These are phyloP conservation scores for Pleuronectes platessa DNA, from an alignment of 2,113 vertebrate species.

Conservation along the genomic window DNA sequence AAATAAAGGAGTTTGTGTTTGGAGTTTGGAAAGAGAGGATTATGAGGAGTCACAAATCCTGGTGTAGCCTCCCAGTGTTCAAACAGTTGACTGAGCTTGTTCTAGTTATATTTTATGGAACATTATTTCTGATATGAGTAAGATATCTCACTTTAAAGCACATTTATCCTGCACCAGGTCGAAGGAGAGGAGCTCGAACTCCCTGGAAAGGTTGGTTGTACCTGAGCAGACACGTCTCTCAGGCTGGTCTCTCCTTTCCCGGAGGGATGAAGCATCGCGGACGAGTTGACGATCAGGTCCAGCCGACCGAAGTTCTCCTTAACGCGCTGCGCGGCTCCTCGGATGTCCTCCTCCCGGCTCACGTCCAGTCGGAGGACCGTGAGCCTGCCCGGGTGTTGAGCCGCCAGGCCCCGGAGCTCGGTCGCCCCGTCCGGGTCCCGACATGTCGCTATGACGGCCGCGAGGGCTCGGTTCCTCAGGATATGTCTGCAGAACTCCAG, in stretches of 20 bases:
- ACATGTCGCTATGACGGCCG: slow-evolving; percentile 76
- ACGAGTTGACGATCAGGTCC: slow-evolving; percentile 77
- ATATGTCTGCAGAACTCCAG: slow-evolving; percentile 74
- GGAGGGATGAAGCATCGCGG: slow-evolving; percentile 80
- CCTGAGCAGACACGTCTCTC: slow-evolving; percentile 76
- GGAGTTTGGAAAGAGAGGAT: too few relatives aligned
- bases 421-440: slow-evolving; percentile 68
- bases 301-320: slow-evolving; percentile 64
- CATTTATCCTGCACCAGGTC: too few relatives aligned
- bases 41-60: too few relatives aligned
- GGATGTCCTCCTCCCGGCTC: slow-evolving; percentile 70
- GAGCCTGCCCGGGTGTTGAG: slow-evolving; percentile 55
- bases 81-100: neutral
- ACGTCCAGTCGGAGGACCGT: slow-evolving; percentile 74
- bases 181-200: neutral
- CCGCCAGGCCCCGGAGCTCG: slow-evolving; percentile 54
- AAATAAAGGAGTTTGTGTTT: too few relatives aligned
- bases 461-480: slow-evolving; percentile 34
- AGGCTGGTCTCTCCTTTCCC: slow-evolving; percentile 83
- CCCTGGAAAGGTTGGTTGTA: slow-evolving; percentile 4
- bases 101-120: too few relatives aligned
- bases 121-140: too few relatives aligned
- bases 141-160: too few relatives aligned
- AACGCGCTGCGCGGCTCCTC: slow-evolving; percentile 54
- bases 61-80: too few relatives aligned